phyloP scores from a whole-genome alignment of 2,113 vertebrate genomes.

The Ptychochromis oligacanthus region DNA sequence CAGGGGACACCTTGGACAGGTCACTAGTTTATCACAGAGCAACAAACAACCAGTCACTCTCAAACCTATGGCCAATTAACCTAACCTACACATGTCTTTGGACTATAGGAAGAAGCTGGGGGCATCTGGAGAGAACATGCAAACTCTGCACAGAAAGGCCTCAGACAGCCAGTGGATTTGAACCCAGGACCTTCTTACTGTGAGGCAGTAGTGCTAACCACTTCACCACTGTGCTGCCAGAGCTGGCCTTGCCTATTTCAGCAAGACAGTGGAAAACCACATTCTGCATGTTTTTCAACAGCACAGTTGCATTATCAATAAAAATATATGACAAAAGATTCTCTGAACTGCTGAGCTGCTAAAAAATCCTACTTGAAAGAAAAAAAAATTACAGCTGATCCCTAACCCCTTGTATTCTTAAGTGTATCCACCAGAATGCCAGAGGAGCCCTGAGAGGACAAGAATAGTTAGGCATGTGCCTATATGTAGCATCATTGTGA shows the following conservation, averaged over 20 bases:
- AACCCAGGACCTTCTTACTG: background rate
- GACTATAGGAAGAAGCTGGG: background rate
- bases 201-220: too few relatives aligned
- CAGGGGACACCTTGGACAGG: background rate
- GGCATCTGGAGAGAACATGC: background rate
- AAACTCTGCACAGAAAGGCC: background rate
- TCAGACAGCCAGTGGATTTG: background rate
- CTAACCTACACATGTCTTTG: background rate
- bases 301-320: background rate
- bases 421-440: conserved; percentile 52
- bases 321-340: conserved; percentile 8
- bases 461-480: conserved; percentile 68
- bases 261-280: background rate
- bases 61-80: too few relatives aligned
- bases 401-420: conserved; percentile 52
- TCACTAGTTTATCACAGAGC: too few relatives aligned
- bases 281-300: background rate
- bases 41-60: background rate
- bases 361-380: too few relatives aligned
- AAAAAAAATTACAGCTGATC: conserved; percentile 2
- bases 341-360: background rate
- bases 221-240: background rate
- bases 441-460: conserved; percentile 67
- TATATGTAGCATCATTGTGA: conserved; percentile 72
- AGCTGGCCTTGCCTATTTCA: background rate